Evolutionary conservation across 2,797 vertebrate genomes (phyloP).

Genomic region (Neosalanx taihuensis): DNA sequence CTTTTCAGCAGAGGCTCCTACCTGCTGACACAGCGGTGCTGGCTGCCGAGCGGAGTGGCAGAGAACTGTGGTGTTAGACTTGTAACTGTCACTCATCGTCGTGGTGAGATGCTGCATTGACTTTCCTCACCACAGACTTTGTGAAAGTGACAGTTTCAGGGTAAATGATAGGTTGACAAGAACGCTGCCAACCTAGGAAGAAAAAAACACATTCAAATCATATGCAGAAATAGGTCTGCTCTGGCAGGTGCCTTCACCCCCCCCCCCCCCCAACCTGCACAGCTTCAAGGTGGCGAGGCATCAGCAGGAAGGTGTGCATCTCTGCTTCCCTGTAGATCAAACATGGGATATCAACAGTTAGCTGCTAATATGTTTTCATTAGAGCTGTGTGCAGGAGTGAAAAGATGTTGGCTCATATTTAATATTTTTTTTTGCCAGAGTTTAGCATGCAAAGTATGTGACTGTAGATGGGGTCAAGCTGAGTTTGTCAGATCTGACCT

Average conservation of each 20-base stretch:
- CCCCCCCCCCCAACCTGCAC: conserved; percentile 16
- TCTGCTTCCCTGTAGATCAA: background rate
- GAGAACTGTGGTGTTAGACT: conserved; percentile 46
- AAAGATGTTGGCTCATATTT: no score
- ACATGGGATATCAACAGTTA: conserved; percentile 22
- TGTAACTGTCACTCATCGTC: conserved; percentile 50
- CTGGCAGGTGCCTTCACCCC: conserved; percentile 17
- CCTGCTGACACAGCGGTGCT: conserved; percentile 25
- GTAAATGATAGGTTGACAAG: conserved; percentile 42
- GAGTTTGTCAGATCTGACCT: conserved; percentile 2
- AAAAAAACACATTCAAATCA: conserved; percentile 44
- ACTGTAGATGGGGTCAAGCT: background rate
- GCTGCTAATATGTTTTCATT: background rate
- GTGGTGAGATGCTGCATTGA: conserved; percentile 41
- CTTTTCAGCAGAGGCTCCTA: background rate
- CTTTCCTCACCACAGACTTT: conserved; percentile 34
- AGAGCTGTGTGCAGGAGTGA: no score
- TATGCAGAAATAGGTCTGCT: conserved; percentile 32
- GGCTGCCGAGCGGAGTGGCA: conserved; percentile 25
- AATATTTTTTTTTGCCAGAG: no score
- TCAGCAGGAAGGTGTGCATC: conserved; percentile 13
- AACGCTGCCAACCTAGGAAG: conserved; percentile 31
- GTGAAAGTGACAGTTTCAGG: conserved; percentile 49
- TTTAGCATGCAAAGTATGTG: no score
- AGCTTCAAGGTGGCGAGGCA: conserved; percentile 20